phyloP scores from a whole-genome alignment of 2,113 vertebrate species.

The Otocyon megalotis region DNA sequence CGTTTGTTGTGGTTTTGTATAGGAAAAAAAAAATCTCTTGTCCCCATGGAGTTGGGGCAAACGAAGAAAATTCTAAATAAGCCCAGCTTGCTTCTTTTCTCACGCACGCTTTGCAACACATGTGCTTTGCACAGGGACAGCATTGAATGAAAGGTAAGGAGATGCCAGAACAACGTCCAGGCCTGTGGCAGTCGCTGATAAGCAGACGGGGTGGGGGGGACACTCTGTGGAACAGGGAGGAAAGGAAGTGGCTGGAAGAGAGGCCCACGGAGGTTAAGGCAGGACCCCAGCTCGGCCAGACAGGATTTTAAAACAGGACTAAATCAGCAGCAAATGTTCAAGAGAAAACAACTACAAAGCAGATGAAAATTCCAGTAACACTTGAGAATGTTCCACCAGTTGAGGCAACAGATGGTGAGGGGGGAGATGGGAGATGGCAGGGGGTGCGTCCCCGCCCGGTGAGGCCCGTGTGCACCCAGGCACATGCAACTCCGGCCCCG shows the following conservation, averaged over 20 bases:
- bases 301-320: constrained; percentile 53
- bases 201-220: not conserved
- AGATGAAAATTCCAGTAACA: constrained; percentile 33
- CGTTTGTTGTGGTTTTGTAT: constrained; percentile 54
- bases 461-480: not conserved
- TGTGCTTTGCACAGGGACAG: constrained; percentile 52
- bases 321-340: constrained; percentile 65
- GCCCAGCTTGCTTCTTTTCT: constrained; percentile 48
- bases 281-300: not conserved
- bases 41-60: constrained; percentile 6
- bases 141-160: not conserved
- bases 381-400: not conserved
- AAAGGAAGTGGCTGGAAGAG: constrained; percentile 31
- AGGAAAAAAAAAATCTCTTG: not conserved
- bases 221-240: not conserved
- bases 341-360: not conserved
- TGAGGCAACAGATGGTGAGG: not conserved
- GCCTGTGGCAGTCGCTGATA: constrained; percentile 51
- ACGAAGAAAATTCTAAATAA: constrained; percentile 37
- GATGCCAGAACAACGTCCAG: not conserved
- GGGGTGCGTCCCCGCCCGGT: not conserved
- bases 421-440: not conserved
- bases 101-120: constrained; percentile 57
- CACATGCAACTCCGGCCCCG: not conserved
- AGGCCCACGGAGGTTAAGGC: constrained; percentile 58